phyloP scores from a whole-genome alignment of 2,113 vertebrate species.

The Loxodonta africana region DNA sequence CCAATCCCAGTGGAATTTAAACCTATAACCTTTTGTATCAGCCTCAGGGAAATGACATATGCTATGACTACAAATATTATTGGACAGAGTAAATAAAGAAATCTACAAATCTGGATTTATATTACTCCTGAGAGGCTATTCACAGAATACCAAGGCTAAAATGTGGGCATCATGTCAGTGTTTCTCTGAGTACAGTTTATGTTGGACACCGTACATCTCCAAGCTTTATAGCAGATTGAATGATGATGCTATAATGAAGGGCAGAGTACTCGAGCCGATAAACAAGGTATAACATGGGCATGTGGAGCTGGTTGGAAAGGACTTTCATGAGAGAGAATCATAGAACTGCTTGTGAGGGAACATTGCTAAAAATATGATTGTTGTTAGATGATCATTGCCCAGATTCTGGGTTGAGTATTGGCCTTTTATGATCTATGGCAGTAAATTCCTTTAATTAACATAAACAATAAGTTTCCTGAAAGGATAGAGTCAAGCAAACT shows the following conservation, averaged over 20 bases:
- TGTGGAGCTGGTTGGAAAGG: not conserved
- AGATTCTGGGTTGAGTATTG: not conserved
- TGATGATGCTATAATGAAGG: not conserved
- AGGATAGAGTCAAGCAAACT: constrained; percentile 16
- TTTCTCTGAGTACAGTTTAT: constrained; percentile 46
- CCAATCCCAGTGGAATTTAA: not conserved
- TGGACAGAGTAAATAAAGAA: constrained; percentile 3
- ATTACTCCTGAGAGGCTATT: not conserved
- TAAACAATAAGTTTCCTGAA: constrained; percentile 14
- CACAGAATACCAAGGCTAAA: not conserved
- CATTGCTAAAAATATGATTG: constrained; percentile 29
- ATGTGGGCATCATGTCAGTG: not conserved
- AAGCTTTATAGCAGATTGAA: not conserved
- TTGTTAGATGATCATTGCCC: not conserved
- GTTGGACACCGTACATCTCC: not conserved
- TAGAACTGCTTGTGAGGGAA: constrained; percentile 51
- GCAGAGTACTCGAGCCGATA: not conserved
- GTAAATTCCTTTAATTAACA: constrained; percentile 61
- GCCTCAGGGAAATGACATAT: constrained; percentile 27
- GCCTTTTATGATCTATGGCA: constrained; percentile 27
- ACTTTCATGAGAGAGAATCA: not conserved
- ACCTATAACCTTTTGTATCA: constrained; percentile 51
- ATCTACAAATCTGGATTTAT: constrained; percentile 49
- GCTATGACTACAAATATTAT: constrained; percentile 57
- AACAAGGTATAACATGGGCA: not conserved